A percentile compares a stretch with the other conserved stretches of the same genome.
These are phyloP conservation scores for Glossophaga mutica DNA, from an alignment of 2,797 vertebrate genomes.

Conservation along the genomic window DNA sequence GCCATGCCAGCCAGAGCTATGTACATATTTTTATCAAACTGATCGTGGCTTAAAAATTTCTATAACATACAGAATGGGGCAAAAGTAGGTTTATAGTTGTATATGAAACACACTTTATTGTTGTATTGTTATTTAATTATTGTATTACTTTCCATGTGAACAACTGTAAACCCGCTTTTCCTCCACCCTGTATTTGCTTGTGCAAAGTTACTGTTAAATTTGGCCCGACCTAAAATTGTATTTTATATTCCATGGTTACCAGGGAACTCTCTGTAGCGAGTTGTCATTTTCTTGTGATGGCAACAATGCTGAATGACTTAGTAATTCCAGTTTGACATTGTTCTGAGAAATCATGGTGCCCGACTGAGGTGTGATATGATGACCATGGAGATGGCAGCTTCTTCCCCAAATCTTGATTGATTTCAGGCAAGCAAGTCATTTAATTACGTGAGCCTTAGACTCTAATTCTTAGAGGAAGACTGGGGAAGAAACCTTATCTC, in stretches of 20 bases:
- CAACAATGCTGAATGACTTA: conserved; percentile 39
- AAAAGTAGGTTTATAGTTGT: neutral
- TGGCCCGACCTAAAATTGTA: conserved; percentile 72
- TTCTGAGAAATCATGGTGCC: neutral
- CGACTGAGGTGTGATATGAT: neutral
- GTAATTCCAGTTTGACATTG: neutral
- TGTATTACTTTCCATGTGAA: neutral
- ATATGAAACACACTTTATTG: neutral
- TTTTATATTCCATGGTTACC: conserved; percentile 50
- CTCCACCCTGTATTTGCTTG: conserved; percentile 54
- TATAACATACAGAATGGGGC: conserved; percentile 37
- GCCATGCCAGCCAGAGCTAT: neutral
- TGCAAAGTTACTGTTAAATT: conserved; percentile 71
- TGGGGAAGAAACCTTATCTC: neutral
- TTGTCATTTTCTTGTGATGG: conserved; percentile 53
- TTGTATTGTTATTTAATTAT: neutral
- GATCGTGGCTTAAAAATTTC: conserved; percentile 72
- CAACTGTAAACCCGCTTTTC: neutral
- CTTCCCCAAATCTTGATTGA: neutral
- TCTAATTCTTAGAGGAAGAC: neutral
- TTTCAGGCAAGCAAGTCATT: neutral
- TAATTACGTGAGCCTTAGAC: neutral
- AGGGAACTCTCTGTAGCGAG: conserved; percentile 61
- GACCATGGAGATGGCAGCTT: neutral
- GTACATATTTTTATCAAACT: conserved; percentile 76